Percentiles rank a stretch among this genome's conserved stretches.
Evolutionary conservation across 2,888 invertebrate species (phyloP).

Genomic region (Drosophila limbata): DNA sequence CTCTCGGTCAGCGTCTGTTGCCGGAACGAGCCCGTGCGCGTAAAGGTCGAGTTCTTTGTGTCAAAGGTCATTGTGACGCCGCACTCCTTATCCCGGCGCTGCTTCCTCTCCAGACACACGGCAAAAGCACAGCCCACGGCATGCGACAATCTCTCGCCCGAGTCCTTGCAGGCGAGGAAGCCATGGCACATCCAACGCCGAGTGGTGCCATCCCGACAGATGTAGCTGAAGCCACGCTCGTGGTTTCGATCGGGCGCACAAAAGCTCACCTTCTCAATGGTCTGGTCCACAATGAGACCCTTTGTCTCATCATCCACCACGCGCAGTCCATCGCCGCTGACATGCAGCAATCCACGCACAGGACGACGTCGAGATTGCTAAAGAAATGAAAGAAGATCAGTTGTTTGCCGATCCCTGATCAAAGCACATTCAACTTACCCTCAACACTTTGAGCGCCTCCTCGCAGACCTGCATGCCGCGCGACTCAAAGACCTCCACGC

Average conservation of each 20-base stretch:
- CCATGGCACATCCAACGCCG: constrained; percentile 99
- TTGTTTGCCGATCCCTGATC: neutral
- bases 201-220: constrained; percentile 99
- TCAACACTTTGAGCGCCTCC: constrained; percentile 98
- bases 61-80: constrained; percentile 97
- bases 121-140: constrained; percentile 99
- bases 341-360: constrained; percentile 94
- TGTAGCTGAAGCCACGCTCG: constrained; percentile 98
- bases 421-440: constrained; percentile 88
- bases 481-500: constrained; percentile 99
- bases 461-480: constrained; percentile 99
- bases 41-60: constrained; percentile 95
- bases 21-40: constrained; percentile 96
- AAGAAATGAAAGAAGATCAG: constrained; percentile 56
- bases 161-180: constrained; percentile 97
- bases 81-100: constrained; percentile 98
- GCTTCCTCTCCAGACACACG: constrained; percentile 98
- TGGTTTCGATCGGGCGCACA: constrained; percentile 99
- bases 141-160: constrained; percentile 98
- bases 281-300: constrained; percentile 99
- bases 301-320: constrained; percentile 99
- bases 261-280: constrained; percentile 99
- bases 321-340: constrained; percentile 97
- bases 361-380: constrained; percentile 95
- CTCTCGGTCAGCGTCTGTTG: constrained; percentile 93